A percentile compares a stretch with the other conserved stretches of the same genome.
Evolutionary conservation across 2,888 invertebrate genomes (phyloP).

Genomic region (Ptychoptera albimana): DNA sequence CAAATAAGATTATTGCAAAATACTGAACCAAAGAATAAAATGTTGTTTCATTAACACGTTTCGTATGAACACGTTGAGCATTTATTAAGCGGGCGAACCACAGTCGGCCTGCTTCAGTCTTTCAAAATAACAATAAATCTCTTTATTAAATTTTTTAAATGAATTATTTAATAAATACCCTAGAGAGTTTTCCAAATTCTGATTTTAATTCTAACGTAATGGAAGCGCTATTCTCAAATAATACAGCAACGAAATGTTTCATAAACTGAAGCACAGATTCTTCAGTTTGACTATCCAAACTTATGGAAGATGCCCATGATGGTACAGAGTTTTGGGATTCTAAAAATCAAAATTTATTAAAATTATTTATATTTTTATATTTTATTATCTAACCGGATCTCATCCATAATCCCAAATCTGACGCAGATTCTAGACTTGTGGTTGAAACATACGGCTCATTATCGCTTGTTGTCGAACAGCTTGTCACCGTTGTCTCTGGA

Average conservation of each 20-base stretch:
- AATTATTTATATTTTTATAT: background rate
- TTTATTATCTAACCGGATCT: constrained; percentile 19
- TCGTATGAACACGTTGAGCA: constrained; percentile 43
- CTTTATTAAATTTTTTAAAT: constrained; percentile 8
- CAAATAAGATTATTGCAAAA: constrained; percentile 52
- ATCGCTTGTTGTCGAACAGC: constrained; percentile 40
- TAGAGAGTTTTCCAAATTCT: constrained; percentile 46
- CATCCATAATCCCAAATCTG: constrained; percentile 29
- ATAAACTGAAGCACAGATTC: constrained; percentile 45
- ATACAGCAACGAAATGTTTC: constrained; percentile 44
- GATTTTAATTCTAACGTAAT: constrained; percentile 49
- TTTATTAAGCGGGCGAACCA: constrained; percentile 55
- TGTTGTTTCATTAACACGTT: constrained; percentile 44
- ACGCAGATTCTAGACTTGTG: constrained; percentile 41
- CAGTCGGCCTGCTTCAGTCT: constrained; percentile 42
- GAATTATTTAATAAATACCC: constrained; percentile 21
- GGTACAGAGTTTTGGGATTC: constrained; percentile 45
- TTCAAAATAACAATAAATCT: constrained; percentile 10
- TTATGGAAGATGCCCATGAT: constrained; percentile 45
- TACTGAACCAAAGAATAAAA: constrained; percentile 54
- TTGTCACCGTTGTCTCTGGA: constrained; percentile 16
- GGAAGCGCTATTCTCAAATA: constrained; percentile 39
- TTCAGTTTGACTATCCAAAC: constrained; percentile 37
- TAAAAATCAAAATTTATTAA: constrained; percentile 10
- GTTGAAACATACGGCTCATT: constrained; percentile 39